phyloP scores from a whole-genome alignment of 2,888 invertebrate species.

The Andricus quercusramuli region DNA sequence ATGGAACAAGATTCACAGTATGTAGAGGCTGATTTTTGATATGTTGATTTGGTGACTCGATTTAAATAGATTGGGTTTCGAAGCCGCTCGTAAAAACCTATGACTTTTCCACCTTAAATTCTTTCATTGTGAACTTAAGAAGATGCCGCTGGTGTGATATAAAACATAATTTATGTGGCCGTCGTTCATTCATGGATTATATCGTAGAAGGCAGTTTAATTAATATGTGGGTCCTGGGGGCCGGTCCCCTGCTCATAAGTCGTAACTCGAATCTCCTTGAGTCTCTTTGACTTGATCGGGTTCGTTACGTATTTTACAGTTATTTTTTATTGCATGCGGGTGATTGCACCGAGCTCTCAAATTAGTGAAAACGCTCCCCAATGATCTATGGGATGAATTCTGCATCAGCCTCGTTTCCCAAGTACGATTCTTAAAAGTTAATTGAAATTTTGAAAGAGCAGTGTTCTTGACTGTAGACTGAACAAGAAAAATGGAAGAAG shows the following conservation, averaged over 20 bases:
- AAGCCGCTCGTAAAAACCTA: slow-evolving; percentile 27
- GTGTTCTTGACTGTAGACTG: not conserved
- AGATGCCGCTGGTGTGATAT: not conserved
- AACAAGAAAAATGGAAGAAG: slow-evolving; percentile 27
- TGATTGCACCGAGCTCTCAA: slow-evolving; percentile 15
- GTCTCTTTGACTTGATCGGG: not conserved
- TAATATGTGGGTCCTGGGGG: slow-evolving; percentile 18
- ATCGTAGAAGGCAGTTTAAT: slow-evolving; percentile 11
- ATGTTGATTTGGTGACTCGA: slow-evolving; percentile 9
- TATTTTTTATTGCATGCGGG: slow-evolving; percentile 39
- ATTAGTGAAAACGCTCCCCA: slow-evolving; percentile 5
- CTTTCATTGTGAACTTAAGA: not conserved
- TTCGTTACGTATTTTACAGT: slow-evolving; percentile 32
- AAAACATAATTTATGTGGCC: slow-evolving; percentile 26
- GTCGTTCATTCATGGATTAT: slow-evolving; percentile 25
- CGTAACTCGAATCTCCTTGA: slow-evolving; percentile 1
- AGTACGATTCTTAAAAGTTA: slow-evolving; percentile 23
- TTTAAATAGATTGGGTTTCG: not conserved
- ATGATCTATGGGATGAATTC: slow-evolving; percentile 11
- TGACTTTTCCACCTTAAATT: slow-evolving; percentile 20
- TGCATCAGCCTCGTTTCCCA: not conserved
- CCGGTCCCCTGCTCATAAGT: slow-evolving; percentile 10
- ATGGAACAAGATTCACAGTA: no score
- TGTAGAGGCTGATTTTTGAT: not conserved
- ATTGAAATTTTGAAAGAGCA: slow-evolving; percentile 13